These are phyloP conservation scores for Tenthredo notha DNA, from an alignment of 2,888 invertebrate genomes.

Conservation along the genomic window DNA sequence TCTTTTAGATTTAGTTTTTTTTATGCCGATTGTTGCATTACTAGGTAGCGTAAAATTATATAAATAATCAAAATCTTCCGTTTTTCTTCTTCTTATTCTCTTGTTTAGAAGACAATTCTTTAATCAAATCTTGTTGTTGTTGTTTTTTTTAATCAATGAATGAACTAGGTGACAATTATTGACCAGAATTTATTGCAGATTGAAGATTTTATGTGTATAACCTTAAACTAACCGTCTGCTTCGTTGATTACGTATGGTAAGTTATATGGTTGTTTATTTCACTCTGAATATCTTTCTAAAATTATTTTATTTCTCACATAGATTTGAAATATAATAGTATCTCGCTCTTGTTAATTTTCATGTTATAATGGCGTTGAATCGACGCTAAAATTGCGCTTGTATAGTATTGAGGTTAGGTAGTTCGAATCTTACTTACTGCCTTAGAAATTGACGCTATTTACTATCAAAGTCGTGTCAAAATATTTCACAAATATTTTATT, in stretches of 20 bases:
- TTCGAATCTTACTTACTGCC: neutral
- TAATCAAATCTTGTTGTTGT: neutral
- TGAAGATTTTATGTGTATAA: neutral
- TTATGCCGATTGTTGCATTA: neutral
- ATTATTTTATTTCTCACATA: neutral
- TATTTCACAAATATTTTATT: neutral
- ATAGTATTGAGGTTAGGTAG: constrained; percentile 15
- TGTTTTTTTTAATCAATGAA: neutral
- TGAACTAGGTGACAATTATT: neutral
- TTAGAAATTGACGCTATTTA: neutral
- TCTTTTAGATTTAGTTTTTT: neutral
- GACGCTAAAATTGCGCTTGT: neutral
- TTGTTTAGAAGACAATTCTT: neutral
- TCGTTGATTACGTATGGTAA: neutral
- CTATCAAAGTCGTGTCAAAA: neutral
- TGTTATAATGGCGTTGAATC: neutral
- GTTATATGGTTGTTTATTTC: neutral
- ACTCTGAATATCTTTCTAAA: neutral
- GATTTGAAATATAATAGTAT: neutral
- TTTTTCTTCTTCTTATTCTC: no score
- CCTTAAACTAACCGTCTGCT: neutral
- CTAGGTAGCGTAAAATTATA: neutral
- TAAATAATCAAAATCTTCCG: neutral
- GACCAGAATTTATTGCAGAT: neutral
- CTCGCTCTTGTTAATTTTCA: neutral